Conservation (phyloP, 2,113 vertebrate species). For the Perca fluviatilis region DNA sequence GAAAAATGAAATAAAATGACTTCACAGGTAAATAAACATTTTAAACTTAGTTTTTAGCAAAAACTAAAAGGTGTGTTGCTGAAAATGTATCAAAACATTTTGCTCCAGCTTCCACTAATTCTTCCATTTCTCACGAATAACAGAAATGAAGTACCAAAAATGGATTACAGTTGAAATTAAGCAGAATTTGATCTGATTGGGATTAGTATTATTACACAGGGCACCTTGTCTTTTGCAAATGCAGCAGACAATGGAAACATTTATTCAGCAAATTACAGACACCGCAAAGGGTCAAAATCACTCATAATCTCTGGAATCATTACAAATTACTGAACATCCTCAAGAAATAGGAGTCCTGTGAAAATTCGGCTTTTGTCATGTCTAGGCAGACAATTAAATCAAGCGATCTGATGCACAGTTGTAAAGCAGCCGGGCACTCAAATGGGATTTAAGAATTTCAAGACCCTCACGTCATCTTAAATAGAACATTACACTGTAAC, state of each 20-base stretch:
- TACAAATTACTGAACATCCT: conserved; percentile 42
- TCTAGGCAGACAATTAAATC: conserved; percentile 58
- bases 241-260: conserved; percentile 37
- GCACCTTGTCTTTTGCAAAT: conserved; percentile 13
- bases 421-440: conserved; percentile 57
- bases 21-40: neutral
- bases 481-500: conserved; percentile 59
- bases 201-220: conserved; percentile 41
- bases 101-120: neutral
- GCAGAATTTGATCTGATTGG: conserved; percentile 50
- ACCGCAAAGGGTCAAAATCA: conserved; percentile 41
- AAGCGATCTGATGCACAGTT: conserved; percentile 40
- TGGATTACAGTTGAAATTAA: conserved; percentile 47
- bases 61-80: conserved; percentile 5
- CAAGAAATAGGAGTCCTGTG: conserved; percentile 20
- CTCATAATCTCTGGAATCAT: conserved; percentile 50
- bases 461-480: conserved; percentile 70
- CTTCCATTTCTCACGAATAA: conserved; percentile 38
- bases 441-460: conserved; percentile 68
- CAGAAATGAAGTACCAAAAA: conserved; percentile 44
- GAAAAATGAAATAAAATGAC: neutral
- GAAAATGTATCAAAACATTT: conserved; percentile 21
- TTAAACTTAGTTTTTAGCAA: neutral
- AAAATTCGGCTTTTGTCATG: conserved; percentile 46
- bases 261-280: conserved; percentile 33